A percentile compares a stretch with the other conserved stretches of the same genome.
phyloP scores from a whole-genome alignment of 2,888 invertebrate species.

The Ellobium chinense region DNA sequence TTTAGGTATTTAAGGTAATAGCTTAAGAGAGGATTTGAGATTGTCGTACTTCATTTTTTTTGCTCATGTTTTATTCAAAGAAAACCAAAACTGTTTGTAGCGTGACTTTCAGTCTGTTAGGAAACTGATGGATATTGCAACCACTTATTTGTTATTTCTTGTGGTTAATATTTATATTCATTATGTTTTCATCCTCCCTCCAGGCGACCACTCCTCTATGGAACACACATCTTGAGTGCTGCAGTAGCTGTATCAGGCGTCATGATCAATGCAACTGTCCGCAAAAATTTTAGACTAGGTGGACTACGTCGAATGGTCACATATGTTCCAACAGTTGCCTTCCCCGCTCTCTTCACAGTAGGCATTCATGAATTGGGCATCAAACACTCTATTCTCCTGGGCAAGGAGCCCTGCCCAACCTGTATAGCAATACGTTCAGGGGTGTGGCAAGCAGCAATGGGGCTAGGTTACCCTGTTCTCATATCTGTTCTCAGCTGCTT shows the following conservation, averaged over 20 bases:
- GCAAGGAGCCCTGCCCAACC: conserved; percentile 18
- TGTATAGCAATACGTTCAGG: conserved; percentile 13
- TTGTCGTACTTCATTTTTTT: too few relatives aligned
- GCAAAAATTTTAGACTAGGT: conserved; percentile 38
- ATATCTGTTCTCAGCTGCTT: conserved; percentile 26
- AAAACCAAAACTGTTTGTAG: too few relatives aligned
- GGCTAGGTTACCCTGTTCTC: conserved; percentile 37
- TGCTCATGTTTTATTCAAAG: too few relatives aligned
- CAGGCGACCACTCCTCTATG: conserved; percentile 11
- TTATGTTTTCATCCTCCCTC: not conserved
- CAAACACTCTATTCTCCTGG: conserved; percentile 19
- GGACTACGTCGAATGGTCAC: conserved; percentile 15
- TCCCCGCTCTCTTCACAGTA: not conserved
- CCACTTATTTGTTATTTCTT: not conserved
- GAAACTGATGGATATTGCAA: not conserved
- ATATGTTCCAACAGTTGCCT: not conserved
- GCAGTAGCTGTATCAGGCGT: not conserved
- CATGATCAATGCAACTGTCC: not conserved
- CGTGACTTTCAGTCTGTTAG: not conserved
- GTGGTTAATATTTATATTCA: too few relatives aligned
- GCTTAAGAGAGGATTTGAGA: too few relatives aligned
- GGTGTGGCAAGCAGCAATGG: not conserved
- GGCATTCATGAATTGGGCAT: conserved; percentile 8
- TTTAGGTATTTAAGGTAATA: too few relatives aligned
- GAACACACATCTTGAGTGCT: not conserved